Evolutionary conservation across 1,140 invertebrate species (phyloP).

Genomic region (Octopus bimaculoides): DNA sequence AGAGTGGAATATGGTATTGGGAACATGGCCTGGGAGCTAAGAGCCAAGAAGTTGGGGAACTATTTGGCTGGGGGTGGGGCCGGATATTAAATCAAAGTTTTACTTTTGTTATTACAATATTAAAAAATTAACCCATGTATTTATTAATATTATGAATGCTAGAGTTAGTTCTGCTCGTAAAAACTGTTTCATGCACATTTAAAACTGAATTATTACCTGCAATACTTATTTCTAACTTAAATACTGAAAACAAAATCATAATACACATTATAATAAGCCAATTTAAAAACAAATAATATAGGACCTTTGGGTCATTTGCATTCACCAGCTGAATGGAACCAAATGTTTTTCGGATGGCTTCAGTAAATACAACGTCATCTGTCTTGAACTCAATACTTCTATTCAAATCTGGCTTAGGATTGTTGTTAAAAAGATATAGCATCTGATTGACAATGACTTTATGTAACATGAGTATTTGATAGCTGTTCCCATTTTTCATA

Average conservation of each 20-base stretch:
- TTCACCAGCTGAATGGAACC: conserved; percentile 19
- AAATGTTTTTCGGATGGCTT: conserved; percentile 61
- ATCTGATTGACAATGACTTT: conserved; percentile 74
- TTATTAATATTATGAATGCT: too few relatives aligned
- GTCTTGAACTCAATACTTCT: conserved; percentile 80
- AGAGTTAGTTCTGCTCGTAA: too few relatives aligned
- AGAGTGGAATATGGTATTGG: too few relatives aligned
- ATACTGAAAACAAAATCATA: not conserved
- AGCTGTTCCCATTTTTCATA: conserved; percentile 75
- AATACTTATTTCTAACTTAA: not conserved
- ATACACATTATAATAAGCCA: not conserved
- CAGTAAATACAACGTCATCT: conserved; percentile 75
- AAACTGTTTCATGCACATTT: too few relatives aligned
- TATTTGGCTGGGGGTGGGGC: too few relatives aligned
- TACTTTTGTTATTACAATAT: too few relatives aligned
- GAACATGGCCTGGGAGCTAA: too few relatives aligned
- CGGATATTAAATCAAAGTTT: too few relatives aligned
- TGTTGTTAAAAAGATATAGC: conserved; percentile 73
- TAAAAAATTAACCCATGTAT: too few relatives aligned
- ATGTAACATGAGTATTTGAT: conserved; percentile 79
- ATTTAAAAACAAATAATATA: not conserved
- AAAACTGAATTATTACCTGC: too few relatives aligned
- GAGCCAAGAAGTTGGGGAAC: too few relatives aligned
- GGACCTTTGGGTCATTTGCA: conserved; percentile 34
- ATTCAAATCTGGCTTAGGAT: conserved; percentile 74